A percentile compares a stretch with the other conserved stretches of the same genome.
phyloP scores from a whole-genome alignment of 2,888 invertebrate species.

The Apamea anceps region DNA sequence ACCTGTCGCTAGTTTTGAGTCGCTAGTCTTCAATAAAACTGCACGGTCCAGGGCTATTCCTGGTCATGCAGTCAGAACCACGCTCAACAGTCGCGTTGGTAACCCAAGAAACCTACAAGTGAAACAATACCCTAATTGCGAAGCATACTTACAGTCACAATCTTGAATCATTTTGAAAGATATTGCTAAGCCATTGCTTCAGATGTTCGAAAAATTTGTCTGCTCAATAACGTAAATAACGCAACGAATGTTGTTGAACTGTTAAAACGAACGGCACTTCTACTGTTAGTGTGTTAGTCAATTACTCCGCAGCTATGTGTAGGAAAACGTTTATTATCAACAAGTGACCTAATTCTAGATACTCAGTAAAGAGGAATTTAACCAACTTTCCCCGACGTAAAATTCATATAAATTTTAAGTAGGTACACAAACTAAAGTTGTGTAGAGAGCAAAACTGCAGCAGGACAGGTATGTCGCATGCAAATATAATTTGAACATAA shows the following conservation, averaged over 20 bases:
- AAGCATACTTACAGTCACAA: too few species aligned
- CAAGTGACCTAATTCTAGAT: constrained; percentile 2
- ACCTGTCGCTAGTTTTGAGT: too few species aligned
- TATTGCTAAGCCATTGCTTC: too few species aligned
- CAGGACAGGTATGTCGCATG: constrained; percentile 14
- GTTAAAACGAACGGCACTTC: neutral
- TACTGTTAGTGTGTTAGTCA: neutral
- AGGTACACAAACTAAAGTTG: neutral
- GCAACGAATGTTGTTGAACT: neutral
- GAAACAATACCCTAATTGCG: too few species aligned
- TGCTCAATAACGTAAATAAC: too few species aligned
- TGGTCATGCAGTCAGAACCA: too few species aligned
- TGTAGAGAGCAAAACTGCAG: neutral
- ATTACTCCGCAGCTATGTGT: neutral
- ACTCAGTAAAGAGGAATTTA: neutral
- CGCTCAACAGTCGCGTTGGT: too few species aligned
- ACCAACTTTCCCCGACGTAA: neutral
- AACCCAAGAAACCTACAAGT: too few species aligned
- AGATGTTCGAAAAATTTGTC: too few species aligned
- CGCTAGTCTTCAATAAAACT: neutral
- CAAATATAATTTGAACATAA: constrained; percentile 34
- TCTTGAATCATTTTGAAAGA: too few species aligned
- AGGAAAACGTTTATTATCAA: neutral
- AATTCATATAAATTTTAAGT: neutral
- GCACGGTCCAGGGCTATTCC: too few species aligned